phyloP scores from a whole-genome alignment of 1,140 invertebrate species.

The Zophobas atratus region DNA sequence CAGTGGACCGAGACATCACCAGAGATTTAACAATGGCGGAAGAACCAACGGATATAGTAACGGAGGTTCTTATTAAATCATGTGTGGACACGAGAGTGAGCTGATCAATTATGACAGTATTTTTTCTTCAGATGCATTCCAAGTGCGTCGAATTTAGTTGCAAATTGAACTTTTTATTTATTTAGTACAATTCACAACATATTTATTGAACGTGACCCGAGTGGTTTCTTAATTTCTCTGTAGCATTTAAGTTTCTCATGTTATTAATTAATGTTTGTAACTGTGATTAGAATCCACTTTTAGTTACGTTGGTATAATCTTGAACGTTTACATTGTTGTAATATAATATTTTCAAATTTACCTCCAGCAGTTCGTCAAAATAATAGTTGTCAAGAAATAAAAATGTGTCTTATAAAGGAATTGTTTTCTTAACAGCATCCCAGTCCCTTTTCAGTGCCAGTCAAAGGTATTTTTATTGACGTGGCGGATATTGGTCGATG shows the following conservation, averaged over 20 bases:
- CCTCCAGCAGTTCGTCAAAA: constrained; percentile 25
- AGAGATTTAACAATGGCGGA: constrained; percentile 55
- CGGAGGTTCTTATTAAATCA: constrained; percentile 42
- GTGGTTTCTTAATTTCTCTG: constrained; percentile 24
- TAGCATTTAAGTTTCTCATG: constrained; percentile 27
- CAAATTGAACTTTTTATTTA: constrained; percentile 32
- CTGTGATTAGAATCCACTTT: constrained; percentile 35
- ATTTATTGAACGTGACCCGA: constrained; percentile 12
- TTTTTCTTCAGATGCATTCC: constrained; percentile 46
- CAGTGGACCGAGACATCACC: constrained; percentile 55
- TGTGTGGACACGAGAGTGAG: constrained; percentile 22
- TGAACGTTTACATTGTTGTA: not conserved
- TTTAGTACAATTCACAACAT: constrained; percentile 4
- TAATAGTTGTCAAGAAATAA: constrained; percentile 26
- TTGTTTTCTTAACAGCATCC: too few species aligned
- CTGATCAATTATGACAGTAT: constrained; percentile 37
- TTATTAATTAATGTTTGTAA: constrained; percentile 29
- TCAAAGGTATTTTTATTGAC: too few species aligned
- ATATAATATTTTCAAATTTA: not conserved
- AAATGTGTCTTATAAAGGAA: constrained; percentile 2
- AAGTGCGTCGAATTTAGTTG: constrained; percentile 40
- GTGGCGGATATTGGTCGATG: too few species aligned
- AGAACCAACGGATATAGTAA: constrained; percentile 57
- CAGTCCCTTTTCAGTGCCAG: too few species aligned
- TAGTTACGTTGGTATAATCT: constrained; percentile 33